These are phyloP conservation scores for Okapia johnstoni DNA, from an alignment of 2,113 vertebrate species.

Conservation along the genomic window DNA sequence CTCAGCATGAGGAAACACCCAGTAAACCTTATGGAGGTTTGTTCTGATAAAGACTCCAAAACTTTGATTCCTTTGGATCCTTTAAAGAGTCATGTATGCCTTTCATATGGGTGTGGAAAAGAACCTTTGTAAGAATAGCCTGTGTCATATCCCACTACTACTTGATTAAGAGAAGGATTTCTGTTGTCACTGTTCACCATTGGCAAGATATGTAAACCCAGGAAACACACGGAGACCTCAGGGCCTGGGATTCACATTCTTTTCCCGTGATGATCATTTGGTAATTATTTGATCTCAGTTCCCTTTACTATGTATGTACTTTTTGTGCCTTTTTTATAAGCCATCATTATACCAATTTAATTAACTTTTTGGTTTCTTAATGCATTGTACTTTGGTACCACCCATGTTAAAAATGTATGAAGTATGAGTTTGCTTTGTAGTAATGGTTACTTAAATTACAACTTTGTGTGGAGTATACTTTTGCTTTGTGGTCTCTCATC, in stretches of 20 bases:
- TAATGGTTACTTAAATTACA: constrained; percentile 52
- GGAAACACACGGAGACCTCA: constrained; percentile 63
- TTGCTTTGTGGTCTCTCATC: background rate
- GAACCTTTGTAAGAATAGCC: background rate
- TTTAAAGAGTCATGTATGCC: background rate
- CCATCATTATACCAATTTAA: constrained; percentile 38
- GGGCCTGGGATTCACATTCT: constrained; percentile 40
- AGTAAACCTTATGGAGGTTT: background rate
- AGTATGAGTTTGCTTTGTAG: constrained; percentile 26
- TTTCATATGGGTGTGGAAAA: background rate
- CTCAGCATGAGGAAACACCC: background rate
- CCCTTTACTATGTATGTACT: constrained; percentile 6
- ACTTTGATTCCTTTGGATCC: background rate
- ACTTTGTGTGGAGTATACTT: constrained; percentile 16
- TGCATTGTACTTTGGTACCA: background rate
- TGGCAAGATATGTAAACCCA: constrained; percentile 19
- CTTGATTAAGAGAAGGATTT: constrained; percentile 14
- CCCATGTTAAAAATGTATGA: constrained; percentile 18
- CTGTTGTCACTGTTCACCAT: constrained; percentile 31
- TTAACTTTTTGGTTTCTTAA: constrained; percentile 33
- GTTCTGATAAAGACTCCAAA: background rate
- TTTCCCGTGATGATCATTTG: constrained; percentile 32
- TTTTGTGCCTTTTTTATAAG: constrained; percentile 38
- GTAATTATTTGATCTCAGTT: constrained; percentile 17
- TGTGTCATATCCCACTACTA: background rate